A percentile compares a stretch with the other conserved stretches of the same genome.
phyloP scores from a whole-genome alignment of 2,797 vertebrate species.

The Sciaenops ocellatus region DNA sequence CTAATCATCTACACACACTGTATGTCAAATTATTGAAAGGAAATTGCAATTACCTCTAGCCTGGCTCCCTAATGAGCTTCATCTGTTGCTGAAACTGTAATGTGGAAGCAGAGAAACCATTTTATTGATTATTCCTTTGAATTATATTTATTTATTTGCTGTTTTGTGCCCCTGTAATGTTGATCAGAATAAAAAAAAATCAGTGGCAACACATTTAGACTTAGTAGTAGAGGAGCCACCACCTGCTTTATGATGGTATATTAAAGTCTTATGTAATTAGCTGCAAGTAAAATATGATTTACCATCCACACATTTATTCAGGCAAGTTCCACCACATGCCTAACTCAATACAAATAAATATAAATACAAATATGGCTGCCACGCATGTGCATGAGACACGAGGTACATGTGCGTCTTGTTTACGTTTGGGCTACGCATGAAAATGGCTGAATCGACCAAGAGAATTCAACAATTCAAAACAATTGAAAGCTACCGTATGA shows the following conservation, averaged over 20 bases:
- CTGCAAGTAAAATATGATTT: background rate
- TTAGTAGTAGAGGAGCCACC: background rate
- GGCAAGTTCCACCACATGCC: background rate
- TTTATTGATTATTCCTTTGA: conserved; percentile 13
- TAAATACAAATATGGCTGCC: too few species aligned
- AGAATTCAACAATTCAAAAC: too few species aligned
- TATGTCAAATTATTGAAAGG: conserved; percentile 18
- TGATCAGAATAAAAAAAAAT: background rate
- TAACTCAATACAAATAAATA: background rate
- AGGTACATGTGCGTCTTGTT: too few species aligned
- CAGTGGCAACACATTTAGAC: background rate
- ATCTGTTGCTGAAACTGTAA: conserved; percentile 29
- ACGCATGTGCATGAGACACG: too few species aligned
- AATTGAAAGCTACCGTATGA: too few species aligned
- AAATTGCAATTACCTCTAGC: conserved; percentile 27
- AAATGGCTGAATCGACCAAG: too few species aligned
- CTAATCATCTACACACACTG: background rate
- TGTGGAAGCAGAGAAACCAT: background rate
- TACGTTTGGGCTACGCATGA: too few species aligned
- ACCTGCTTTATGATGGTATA: background rate
- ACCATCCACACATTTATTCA: background rate
- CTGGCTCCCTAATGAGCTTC: conserved; percentile 16
- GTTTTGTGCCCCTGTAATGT: background rate
- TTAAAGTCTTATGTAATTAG: background rate
- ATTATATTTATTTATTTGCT: background rate